Evolutionary conservation across 2,888 invertebrate genomes (phyloP).

Genomic region (Heteropelma amictum): DNA sequence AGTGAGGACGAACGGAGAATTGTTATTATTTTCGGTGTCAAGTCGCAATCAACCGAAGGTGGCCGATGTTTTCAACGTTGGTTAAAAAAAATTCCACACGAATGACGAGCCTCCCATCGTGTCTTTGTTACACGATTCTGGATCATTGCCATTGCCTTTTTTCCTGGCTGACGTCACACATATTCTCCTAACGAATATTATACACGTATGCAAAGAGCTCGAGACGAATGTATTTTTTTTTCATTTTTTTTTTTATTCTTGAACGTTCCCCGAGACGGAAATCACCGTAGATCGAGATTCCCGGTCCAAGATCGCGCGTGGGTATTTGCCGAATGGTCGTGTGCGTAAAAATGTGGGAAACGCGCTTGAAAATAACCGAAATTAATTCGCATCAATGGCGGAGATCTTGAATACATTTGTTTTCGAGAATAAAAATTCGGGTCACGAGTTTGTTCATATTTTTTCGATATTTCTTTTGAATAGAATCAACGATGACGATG

Average conservation of each 20-base stretch:
- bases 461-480: neutral
- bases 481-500: too few relatives aligned
- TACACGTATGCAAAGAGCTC: too few relatives aligned
- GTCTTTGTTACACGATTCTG: conserved; percentile 33
- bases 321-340: conserved; percentile 14
- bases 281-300: too few relatives aligned
- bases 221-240: too few relatives aligned
- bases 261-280: conserved; percentile 26
- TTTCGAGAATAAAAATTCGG: neutral
- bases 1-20: neutral
- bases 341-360: neutral
- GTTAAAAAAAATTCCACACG: conserved; percentile 28
- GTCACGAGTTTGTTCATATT: neutral
- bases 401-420: neutral
- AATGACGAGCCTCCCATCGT: conserved; percentile 12
- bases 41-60: neutral
- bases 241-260: too few relatives aligned
- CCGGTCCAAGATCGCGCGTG: too few relatives aligned
- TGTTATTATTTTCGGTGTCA: neutral
- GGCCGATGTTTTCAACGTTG: neutral
- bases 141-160: conserved; percentile 24
- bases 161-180: neutral
- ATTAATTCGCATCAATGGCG: conserved; percentile 1
- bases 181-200: neutral
- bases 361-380: neutral